Conservation (phyloP, 2,113 vertebrate species). For the Amphiprion percula region DNA sequence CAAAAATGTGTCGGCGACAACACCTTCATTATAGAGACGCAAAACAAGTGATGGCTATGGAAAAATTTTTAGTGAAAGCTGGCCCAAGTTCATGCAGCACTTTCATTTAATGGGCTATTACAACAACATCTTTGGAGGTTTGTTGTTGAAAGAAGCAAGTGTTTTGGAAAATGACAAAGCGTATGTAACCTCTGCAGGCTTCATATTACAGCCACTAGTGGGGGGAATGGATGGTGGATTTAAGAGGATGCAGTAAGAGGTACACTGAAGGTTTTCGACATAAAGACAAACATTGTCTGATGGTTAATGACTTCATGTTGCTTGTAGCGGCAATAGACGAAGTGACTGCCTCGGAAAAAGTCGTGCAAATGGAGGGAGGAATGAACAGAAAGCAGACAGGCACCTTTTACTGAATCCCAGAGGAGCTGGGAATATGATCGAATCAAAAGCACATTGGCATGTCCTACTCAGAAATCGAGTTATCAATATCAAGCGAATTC, state of each 20-base stretch:
- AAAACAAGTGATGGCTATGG: neutral
- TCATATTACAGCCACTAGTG: slow-evolving; percentile 50
- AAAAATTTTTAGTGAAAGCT: slow-evolving; percentile 1
- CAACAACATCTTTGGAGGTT: slow-evolving; percentile 26
- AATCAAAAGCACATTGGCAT: slow-evolving; percentile 45
- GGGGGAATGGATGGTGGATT: slow-evolving; percentile 24
- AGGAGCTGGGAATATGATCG: slow-evolving; percentile 30
- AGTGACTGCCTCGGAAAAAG: neutral
- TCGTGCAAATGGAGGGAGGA: slow-evolving; percentile 11
- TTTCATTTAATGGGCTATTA: slow-evolving; percentile 55
- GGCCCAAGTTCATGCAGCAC: neutral
- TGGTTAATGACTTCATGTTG: slow-evolving; percentile 22
- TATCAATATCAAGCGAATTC: slow-evolving; percentile 56
- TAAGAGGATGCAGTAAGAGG: slow-evolving; percentile 3
- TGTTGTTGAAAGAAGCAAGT: slow-evolving; percentile 28
- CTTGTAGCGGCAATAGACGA: slow-evolving; percentile 1
- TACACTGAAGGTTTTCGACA: neutral
- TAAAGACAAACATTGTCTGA: slow-evolving; percentile 9
- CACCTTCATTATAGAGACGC: neutral
- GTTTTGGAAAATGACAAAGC: slow-evolving; percentile 40
- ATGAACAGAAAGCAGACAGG: slow-evolving; percentile 31
- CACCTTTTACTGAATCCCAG: slow-evolving; percentile 5
- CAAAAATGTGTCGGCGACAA: neutral
- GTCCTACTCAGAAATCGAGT: slow-evolving; percentile 50
- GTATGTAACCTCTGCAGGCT: slow-evolving; percentile 2